These are phyloP conservation scores for Pteria penguin DNA, from an alignment of 2,888 invertebrate genomes.

Conservation along the genomic window DNA sequence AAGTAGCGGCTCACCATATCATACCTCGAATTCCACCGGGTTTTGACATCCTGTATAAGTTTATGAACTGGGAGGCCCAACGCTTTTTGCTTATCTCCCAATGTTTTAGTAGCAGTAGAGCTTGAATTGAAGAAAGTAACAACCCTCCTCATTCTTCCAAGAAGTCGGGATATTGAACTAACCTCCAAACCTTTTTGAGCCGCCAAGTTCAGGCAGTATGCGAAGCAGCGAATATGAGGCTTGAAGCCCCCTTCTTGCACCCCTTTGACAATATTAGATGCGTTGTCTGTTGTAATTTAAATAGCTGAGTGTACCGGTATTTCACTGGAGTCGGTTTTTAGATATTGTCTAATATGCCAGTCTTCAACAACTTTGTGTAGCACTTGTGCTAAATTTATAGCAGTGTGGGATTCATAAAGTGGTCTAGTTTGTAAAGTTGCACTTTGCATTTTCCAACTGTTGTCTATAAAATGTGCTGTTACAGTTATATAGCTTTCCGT, in stretches of 20 bases:
- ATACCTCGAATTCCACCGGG: conserved; percentile 41
- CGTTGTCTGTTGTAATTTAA: conserved; percentile 38
- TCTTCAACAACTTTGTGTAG: conserved; percentile 18
- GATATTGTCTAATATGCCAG: conserved; percentile 25
- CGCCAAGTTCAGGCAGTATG: conserved; percentile 40
- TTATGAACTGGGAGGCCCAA: conserved; percentile 39
- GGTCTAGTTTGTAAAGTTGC: conserved; percentile 37
- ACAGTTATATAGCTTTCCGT: conserved; percentile 45
- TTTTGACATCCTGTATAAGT: conserved; percentile 40
- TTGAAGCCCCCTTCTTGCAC: no score
- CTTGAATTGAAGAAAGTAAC: conserved; percentile 38
- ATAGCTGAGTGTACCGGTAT: not conserved
- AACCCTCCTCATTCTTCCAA: conserved; percentile 32
- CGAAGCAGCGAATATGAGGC: conserved; percentile 42
- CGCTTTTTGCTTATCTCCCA: conserved; percentile 21
- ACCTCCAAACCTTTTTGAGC: conserved; percentile 24
- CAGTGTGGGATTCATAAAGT: conserved; percentile 36
- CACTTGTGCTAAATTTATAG: conserved; percentile 19
- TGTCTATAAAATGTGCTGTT: conserved; percentile 40
- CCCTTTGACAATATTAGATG: conserved; percentile 38
- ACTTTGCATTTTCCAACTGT: conserved; percentile 40
- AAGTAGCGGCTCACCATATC: conserved; percentile 45
- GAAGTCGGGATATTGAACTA: conserved; percentile 10
- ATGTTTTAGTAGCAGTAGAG: conserved; percentile 20
- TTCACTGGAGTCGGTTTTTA: not conserved